Percentiles rank a stretch among this genome's conserved stretches.
These are phyloP conservation scores for Drosophila seguyi DNA, from an alignment of 1,140 invertebrate genomes.

Conservation along the genomic window DNA sequence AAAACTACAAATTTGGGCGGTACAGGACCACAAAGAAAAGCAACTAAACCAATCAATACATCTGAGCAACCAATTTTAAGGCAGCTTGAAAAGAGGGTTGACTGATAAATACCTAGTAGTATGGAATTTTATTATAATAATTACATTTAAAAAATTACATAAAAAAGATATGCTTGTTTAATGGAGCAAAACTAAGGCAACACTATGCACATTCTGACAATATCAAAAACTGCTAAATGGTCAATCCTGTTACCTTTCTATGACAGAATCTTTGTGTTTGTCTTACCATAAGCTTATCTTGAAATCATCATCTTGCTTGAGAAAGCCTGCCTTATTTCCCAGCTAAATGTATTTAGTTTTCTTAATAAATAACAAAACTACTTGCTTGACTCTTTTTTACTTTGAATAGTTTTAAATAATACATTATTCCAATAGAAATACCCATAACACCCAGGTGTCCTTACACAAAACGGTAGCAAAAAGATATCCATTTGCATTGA, in stretches of 20 bases:
- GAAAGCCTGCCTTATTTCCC: background rate
- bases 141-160: background rate
- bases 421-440: background rate
- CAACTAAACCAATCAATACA: conserved; percentile 42
- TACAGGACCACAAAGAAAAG: conserved; percentile 8
- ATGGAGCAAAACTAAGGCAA: background rate
- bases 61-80: background rate
- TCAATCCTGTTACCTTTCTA: background rate
- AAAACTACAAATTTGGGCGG: conserved; percentile 38
- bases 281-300: background rate
- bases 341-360: background rate
- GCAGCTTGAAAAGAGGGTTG: background rate
- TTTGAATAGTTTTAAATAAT: background rate
- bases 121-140: no score
- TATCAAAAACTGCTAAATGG: background rate
- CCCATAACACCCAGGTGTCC: background rate
- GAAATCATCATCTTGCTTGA: no score
- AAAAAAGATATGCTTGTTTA: no score
- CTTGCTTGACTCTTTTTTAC: no score
- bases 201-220: no score
- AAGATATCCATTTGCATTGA: conserved; percentile 44
- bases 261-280: background rate
- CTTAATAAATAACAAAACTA: background rate
- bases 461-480: conserved; percentile 3
- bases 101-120: conserved; percentile 2